Evolutionary conservation across 2,113 vertebrate species (phyloP), one percentile per base, ranked within the genome.

Genomic region (Bettongia penicillata): DNA sequence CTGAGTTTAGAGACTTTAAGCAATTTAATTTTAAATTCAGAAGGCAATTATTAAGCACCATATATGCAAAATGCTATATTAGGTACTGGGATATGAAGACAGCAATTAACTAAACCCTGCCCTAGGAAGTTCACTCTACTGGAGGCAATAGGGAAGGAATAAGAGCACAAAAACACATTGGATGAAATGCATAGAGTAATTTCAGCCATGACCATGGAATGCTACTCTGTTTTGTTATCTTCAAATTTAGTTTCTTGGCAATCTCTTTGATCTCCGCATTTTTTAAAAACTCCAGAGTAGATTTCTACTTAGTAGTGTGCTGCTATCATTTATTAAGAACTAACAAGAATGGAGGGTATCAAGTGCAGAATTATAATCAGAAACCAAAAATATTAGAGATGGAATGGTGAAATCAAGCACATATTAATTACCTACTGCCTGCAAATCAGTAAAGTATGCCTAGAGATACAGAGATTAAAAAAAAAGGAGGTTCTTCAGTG

Each of bases 221-320:
- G 0, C 14, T n/a, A 5, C 37, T 77, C 68, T 77, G 14, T 5
- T 77, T 77, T 77, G 91, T 77, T 48, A 52, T 93, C 25, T 68
- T 95, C 91, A 89, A 84, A 94, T 95, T 24, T 57, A 90, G 92
- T 22, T 91, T 95, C 16, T 25, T 53, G 94, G 68, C 0, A 47
- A 50, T 96, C 92, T 93, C 2, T 93, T 91, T 90, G 43, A n/a
- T 77, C 68, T 77, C 3, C 9, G 26, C 55, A 68, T 37, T 68
- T 9, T 37, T 68, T 3, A 37, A 68, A 12, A 68, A 68, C 28
- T 37, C 28, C 37, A 3, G 84, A 92, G 92, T 52, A 77, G 10
- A 95, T 53, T 49, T 96, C 37, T 61, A 0, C 61, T 28, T 48
- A 68, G 10, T 68, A 14, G 28, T 31, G 28, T 68, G 14, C 10